Conservation (phyloP, 2,113 vertebrate genomes). For the Cynoglossus semilaevis region DNA sequence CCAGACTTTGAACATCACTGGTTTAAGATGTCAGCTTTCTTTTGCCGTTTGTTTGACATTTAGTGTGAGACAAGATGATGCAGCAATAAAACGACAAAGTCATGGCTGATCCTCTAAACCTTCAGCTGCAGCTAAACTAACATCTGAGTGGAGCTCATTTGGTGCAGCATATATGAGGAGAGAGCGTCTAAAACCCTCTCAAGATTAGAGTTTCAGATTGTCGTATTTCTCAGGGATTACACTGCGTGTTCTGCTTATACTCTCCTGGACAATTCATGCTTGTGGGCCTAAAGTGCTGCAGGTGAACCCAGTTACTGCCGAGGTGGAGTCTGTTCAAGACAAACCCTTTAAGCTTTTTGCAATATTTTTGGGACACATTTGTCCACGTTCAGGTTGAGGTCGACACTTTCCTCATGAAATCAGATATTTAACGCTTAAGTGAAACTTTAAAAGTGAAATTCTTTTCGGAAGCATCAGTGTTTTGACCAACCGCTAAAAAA, state of each 20-base stretch:
- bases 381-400: too few species aligned
- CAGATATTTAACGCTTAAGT: too few species aligned
- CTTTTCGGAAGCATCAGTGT: too few species aligned
- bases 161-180: slow-evolving; percentile 26
- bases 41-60: background rate
- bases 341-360: too few species aligned
- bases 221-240: slow-evolving; percentile 57
- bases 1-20: background rate
- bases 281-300: slow-evolving; percentile 24
- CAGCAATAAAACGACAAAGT: background rate
- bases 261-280: slow-evolving; percentile 35
- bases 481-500: too few species aligned
- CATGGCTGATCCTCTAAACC: background rate
- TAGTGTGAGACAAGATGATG: background rate
- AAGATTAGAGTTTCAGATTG: slow-evolving; percentile 48
- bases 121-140: slow-evolving; percentile 4
- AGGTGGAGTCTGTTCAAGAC: too few species aligned
- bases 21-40: too few species aligned
- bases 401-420: too few species aligned
- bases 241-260: slow-evolving; percentile 25
- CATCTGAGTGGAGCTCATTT: slow-evolving; percentile 15
- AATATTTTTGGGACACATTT: too few species aligned
- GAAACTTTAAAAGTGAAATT: too few species aligned
- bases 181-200: slow-evolving; percentile 39
- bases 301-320: slow-evolving; percentile 33